Percentiles rank a stretch among this genome's conserved stretches.
phyloP scores from a whole-genome alignment of 2,888 invertebrate genomes.

The Syrista parreyssii region DNA sequence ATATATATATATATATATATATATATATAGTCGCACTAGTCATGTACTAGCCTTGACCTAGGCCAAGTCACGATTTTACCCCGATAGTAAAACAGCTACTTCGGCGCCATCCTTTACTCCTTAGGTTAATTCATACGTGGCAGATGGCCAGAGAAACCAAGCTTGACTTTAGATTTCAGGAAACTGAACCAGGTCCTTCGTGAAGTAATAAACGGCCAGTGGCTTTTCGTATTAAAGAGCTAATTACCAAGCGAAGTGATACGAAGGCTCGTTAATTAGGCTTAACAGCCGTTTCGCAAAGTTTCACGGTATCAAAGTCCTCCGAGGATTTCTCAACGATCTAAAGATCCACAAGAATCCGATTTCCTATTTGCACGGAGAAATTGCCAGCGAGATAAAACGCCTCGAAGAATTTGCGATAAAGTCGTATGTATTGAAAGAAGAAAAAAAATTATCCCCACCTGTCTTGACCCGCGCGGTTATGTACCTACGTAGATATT shows the following conservation, averaged over 20 bases:
- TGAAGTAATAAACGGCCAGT: background rate
- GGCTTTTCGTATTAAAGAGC: background rate
- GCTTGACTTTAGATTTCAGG: background rate
- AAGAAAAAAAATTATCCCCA: slow-evolving; percentile 6
- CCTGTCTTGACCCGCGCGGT: background rate
- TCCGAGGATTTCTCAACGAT: background rate
- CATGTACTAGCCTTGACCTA: background rate
- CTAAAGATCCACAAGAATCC: background rate
- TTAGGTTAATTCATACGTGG: slow-evolving; percentile 53
- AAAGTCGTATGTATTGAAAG: slow-evolving; percentile 18
- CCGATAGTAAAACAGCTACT: background rate
- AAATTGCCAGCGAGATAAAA: slow-evolving; percentile 22
- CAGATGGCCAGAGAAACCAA: slow-evolving; percentile 31
- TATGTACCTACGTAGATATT: slow-evolving; percentile 28
- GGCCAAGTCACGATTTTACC: background rate
- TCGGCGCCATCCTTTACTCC: slow-evolving; percentile 29
- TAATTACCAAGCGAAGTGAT: background rate
- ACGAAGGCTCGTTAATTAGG: background rate
- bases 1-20: no score
- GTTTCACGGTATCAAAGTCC: background rate
- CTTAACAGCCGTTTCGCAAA: background rate
- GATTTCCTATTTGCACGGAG: background rate
- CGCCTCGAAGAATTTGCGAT: slow-evolving; percentile 43
- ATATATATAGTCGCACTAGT: background rate
- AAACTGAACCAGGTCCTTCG: background rate